Evolutionary conservation across 1,140 invertebrate species (phyloP).

Genomic region (Drosophila oshimai): DNA sequence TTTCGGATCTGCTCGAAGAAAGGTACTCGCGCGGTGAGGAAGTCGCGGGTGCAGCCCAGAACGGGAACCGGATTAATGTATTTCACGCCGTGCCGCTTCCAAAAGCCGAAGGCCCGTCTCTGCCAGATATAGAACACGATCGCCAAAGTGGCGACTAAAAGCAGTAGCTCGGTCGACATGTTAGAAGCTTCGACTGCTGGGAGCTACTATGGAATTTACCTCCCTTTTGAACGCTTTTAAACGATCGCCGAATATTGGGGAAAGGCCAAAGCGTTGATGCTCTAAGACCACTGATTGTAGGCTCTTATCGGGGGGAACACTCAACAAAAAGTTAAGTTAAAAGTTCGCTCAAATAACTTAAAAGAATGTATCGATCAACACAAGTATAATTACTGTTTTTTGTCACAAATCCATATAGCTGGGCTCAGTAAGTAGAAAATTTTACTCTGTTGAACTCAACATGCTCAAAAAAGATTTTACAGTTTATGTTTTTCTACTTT

Average conservation of each 20-base stretch:
- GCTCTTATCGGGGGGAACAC: not conserved
- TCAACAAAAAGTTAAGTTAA: too few relatives aligned
- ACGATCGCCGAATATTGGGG: not conserved
- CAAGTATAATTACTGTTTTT: too few relatives aligned
- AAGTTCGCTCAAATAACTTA: too few relatives aligned
- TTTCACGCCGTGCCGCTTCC: constrained; percentile 81
- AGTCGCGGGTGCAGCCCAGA: constrained; percentile 67
- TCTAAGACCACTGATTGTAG: not conserved
- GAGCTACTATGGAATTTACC: constrained; percentile 8
- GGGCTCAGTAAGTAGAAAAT: too few relatives aligned
- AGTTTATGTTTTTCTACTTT: too few relatives aligned
- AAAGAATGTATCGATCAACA: too few relatives aligned
- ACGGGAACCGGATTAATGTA: constrained; percentile 66
- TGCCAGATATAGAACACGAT: constrained; percentile 56
- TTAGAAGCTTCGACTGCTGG: not conserved
- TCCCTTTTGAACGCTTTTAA: not conserved
- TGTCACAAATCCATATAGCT: too few relatives aligned
- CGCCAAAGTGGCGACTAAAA: constrained; percentile 41
- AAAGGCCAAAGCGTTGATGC: not conserved
- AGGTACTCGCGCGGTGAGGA: constrained; percentile 29
- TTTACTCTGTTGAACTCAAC: too few relatives aligned
- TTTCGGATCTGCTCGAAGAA: constrained; percentile 37
- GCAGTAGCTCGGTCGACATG: constrained; percentile 42
- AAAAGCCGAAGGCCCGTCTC: constrained; percentile 55
- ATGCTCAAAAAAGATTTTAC: too few relatives aligned